phyloP scores from a whole-genome alignment of 2,113 vertebrate genomes.

The Chascanopsetta lugubris region DNA sequence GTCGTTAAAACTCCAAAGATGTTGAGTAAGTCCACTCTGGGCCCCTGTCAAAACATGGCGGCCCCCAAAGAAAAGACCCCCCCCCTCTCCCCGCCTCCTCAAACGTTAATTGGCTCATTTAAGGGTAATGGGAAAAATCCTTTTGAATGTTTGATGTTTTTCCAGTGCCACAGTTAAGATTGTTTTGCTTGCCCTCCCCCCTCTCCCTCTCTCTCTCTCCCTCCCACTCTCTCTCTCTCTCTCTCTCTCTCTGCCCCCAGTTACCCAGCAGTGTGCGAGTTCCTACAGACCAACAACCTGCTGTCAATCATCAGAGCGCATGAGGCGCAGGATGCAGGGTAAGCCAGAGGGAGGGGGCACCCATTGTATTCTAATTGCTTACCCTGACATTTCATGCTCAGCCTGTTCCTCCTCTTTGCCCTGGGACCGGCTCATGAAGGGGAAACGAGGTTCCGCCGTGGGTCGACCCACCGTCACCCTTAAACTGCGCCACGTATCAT shows the following conservation, averaged over 20 bases:
- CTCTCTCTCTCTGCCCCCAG: constrained; percentile 63
- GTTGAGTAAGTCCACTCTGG: no score
- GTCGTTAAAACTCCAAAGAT: no score
- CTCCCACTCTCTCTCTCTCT: background rate
- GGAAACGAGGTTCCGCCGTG: constrained; percentile 11
- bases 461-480: constrained; percentile 4
- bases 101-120: no score
- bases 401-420: constrained; percentile 34
- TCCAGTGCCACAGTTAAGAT: background rate
- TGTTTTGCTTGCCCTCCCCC: background rate
- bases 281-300: constrained; percentile 98
- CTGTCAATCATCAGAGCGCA: constrained; percentile 96
- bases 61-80: no score
- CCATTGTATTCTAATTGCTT: constrained; percentile 46
- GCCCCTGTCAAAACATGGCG: no score
- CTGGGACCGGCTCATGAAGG: constrained; percentile 17
- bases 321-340: constrained; percentile 85
- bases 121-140: no score
- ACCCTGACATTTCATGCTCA: constrained; percentile 42
- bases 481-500: constrained; percentile 16
- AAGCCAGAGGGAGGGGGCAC: constrained; percentile 52
- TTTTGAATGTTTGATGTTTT: background rate
- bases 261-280: constrained; percentile 97
- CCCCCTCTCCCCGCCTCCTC: no score
- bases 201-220: background rate